These are phyloP conservation scores for Sesia bembeciformis DNA, from an alignment of 2,888 invertebrate genomes.

Conservation along the genomic window DNA sequence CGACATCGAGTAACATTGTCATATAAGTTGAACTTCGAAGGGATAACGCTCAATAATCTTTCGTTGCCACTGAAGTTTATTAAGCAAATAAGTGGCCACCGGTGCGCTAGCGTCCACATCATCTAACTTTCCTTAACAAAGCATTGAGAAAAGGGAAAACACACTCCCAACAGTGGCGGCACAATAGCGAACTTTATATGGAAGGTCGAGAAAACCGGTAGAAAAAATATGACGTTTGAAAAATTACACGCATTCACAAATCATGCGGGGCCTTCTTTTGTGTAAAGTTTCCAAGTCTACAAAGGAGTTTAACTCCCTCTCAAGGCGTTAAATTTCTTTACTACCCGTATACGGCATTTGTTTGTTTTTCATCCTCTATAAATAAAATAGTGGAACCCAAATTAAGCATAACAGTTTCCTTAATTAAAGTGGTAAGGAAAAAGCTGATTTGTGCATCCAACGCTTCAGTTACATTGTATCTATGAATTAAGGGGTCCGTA, in stretches of 20 bases:
- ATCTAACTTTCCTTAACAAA: conserved; percentile 53
- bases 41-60: conserved; percentile 15
- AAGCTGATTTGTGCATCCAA: conserved; percentile 7
- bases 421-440: neutral
- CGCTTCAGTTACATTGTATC: conserved; percentile 29
- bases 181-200: conserved; percentile 67
- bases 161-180: conserved; percentile 54
- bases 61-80: conserved; percentile 34
- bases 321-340: conserved; percentile 43
- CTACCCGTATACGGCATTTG: conserved; percentile 27
- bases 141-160: conserved; percentile 46
- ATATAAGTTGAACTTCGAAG: conserved; percentile 15
- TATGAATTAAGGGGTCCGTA: conserved; percentile 52
- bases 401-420: neutral
- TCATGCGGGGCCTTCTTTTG: conserved; percentile 68
- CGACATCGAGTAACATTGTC: conserved; percentile 20
- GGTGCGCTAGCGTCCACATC: conserved; percentile 41
- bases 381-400: neutral
- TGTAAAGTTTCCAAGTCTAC: conserved; percentile 56
- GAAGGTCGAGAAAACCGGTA: conserved; percentile 55
- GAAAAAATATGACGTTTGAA: conserved; percentile 73
- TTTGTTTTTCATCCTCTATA: neutral
- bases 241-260: conserved; percentile 74
- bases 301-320: conserved; percentile 62
- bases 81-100: conserved; percentile 35